Evolutionary conservation across 2,797 vertebrate species (phyloP), one percentile per base, ranked within the genome.

Genomic region (Synanceia verrucosa): DNA sequence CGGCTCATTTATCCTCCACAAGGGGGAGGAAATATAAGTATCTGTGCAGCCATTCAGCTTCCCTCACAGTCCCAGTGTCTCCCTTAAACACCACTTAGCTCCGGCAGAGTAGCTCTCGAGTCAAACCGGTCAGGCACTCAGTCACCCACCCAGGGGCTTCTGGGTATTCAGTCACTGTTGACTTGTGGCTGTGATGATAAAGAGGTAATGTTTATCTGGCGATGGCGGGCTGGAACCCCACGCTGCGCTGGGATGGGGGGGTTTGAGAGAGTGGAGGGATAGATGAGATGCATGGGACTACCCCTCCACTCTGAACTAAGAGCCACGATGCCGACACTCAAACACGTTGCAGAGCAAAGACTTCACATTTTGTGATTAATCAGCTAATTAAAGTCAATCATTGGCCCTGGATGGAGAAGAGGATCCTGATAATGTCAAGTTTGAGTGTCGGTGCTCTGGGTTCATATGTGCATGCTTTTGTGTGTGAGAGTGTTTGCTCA

Each of bases 141-240:
- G 91, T 93, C 93, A 89, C 87, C n/a, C 76, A 85, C 83, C 77
- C 87, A 78, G 79, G 85, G 85, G 88, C 89, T 93, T 92, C 83
- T 91, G 86, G 90, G 90, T 88, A 83, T 78, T 90, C 91, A 88
- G 90, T 84, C 91, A 86, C 87, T 90, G 83, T 87, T 94, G 91
- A 90, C 90, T 90, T 87, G 89, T 70, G 79, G 87, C 90, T 93
- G 89, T 88, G 91, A 91, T 91, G 88, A 91, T 88, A 51, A 88
- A 91, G 91, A 95, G 94, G 94, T 95, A 95, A 94, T 76, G 89
- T 93, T 89, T 86, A 79, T 79, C 64, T 79, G 83, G 84, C 59
- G 73, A 85, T 87, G 84, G 66, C 13, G 52, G 80, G 81, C 86
- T 87, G 81, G 75, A 65, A 85, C 76, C 84, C 77, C 82, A 90